Evolutionary conservation across 2,888 invertebrate genomes (phyloP), one percentile per base, ranked within the genome.

Genomic region (Drosophila formosana): DNA sequence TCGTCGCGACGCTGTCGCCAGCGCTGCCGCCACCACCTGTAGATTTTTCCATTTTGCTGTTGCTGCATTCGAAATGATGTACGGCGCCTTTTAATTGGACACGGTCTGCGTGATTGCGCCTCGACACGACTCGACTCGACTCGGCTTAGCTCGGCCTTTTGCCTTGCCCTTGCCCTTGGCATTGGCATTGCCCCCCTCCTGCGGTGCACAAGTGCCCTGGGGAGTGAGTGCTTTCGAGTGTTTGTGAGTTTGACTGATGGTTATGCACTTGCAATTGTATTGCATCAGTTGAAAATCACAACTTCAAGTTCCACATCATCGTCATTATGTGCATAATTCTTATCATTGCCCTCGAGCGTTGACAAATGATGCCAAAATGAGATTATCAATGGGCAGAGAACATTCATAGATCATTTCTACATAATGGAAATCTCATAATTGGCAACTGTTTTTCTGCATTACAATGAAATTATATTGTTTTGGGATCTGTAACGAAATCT

Each of bases 31-130:
- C 81, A 80, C 87, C 83, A 86, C 83, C 83, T 84, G 83, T 86
- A 80, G 83, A 86, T 83, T 85, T 75, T 71, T 50, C 58, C 68
- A 75, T 75, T 72, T 78, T 75, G 68, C 78, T 66, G 72, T 66
- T 72, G 82, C 73, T 76, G 87, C 83, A 75, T 82, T 85, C 66
- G 57, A 77, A 83, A 88, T 85, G 87, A 86, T 88, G 80, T 63
- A 85, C 89, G 89, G 85, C 85, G 85, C 85, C 85, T 88, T 86
- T 86, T 82, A 84, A 87, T 86, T 86, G 89, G 85, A 89, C 89
- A 86, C 85, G 82, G 85, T 86, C 85, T 87, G 87, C 85, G 72
- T 74, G 88, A 84, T 88, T 85, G 41, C 61, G 62, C 50, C 47
- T 46, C 23, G 56, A 3, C 46, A 26, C 30, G 50, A 0, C n/a